Conservation (phyloP, 1,140 invertebrate genomes). For the Drosophila mauritiana region DNA sequence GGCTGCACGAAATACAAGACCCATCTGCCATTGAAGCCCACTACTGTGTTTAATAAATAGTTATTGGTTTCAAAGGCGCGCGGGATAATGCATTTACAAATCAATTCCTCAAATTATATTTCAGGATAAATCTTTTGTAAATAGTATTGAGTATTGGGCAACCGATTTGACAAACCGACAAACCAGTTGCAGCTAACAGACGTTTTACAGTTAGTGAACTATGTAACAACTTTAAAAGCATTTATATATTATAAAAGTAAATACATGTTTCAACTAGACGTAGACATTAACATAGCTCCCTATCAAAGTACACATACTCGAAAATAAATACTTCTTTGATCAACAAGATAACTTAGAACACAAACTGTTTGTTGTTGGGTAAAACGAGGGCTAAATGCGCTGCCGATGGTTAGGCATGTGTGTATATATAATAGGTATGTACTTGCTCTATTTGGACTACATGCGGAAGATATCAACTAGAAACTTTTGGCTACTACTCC, state of each 20-base stretch:
- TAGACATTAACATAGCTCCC: slow-evolving; percentile 48
- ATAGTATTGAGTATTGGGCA: slow-evolving; percentile 58
- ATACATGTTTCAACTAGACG: slow-evolving; percentile 29
- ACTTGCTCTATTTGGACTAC: slow-evolving; percentile 15
- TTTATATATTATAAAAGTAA: slow-evolving; percentile 38
- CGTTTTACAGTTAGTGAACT: slow-evolving; percentile 37
- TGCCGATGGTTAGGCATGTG: slow-evolving; percentile 19
- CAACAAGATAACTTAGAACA: slow-evolving; percentile 59
- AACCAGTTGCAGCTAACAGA: slow-evolving; percentile 31
- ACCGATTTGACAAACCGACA: slow-evolving; percentile 10
- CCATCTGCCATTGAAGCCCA: slow-evolving; percentile 5
- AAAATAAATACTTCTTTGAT: slow-evolving; percentile 70
- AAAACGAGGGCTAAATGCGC: slow-evolving; percentile 33
- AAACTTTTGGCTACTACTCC: slow-evolving; percentile 68
- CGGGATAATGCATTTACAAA: slow-evolving; percentile 56
- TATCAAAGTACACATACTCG: slow-evolving; percentile 36
- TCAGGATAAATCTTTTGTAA: slow-evolving; percentile 71
- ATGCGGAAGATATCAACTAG: slow-evolving; percentile 62
- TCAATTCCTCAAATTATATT: slow-evolving; percentile 80
- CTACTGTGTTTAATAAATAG: not conserved
- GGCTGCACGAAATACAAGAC: slow-evolving; percentile 33
- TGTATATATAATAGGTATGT: slow-evolving; percentile 11
- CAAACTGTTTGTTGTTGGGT: slow-evolving; percentile 24
- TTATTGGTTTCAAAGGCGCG: slow-evolving; percentile 18
- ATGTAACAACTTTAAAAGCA: slow-evolving; percentile 54